Percentiles rank a stretch among this genome's conserved stretches.
Evolutionary conservation across 2,888 invertebrate genomes (phyloP).

Genomic region (Lutraria lutraria): DNA sequence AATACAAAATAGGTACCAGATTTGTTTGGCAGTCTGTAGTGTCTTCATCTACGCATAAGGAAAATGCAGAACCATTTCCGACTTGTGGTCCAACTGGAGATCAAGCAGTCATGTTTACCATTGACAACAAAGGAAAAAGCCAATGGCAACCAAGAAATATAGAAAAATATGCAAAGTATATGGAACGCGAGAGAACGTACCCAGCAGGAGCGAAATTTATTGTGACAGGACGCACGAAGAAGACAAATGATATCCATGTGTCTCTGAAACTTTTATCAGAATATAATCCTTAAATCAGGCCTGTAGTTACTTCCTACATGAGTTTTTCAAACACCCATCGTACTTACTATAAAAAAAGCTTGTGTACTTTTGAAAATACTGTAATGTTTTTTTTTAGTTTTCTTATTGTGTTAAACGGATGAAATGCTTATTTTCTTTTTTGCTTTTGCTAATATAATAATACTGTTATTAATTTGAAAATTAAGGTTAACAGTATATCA

Average conservation of each 20-base stretch:
- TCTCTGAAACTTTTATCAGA: slow-evolving; percentile 21
- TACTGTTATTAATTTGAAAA: too few species aligned
- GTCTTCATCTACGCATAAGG: slow-evolving; percentile 55
- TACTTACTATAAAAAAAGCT: too few species aligned
- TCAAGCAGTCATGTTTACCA: slow-evolving; percentile 50
- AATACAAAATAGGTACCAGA: slow-evolving; percentile 58
- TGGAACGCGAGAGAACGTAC: slow-evolving; percentile 68
- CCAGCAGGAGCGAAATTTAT: slow-evolving; percentile 67
- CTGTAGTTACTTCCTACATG: too few species aligned
- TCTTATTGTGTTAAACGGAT: too few species aligned
- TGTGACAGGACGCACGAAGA: slow-evolving; percentile 35
- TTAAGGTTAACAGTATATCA: too few species aligned
- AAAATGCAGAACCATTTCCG: slow-evolving; percentile 63
- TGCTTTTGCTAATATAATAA: too few species aligned
- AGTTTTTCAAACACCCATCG: too few species aligned
- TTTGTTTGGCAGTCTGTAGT: slow-evolving; percentile 71
- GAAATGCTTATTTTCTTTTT: too few species aligned
- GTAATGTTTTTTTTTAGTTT: too few species aligned
- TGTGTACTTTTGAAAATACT: too few species aligned
- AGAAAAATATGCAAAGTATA: slow-evolving; percentile 58
- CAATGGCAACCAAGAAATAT: slow-evolving; percentile 70
- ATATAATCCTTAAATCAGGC: not conserved
- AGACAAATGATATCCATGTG: slow-evolving; percentile 23
- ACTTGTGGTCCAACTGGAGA: slow-evolving; percentile 55
- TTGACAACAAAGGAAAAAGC: slow-evolving; percentile 57